Evolutionary conservation across 2,888 invertebrate genomes (phyloP), one percentile per base, ranked within the genome.

Genomic region (Drosophila formosana): DNA sequence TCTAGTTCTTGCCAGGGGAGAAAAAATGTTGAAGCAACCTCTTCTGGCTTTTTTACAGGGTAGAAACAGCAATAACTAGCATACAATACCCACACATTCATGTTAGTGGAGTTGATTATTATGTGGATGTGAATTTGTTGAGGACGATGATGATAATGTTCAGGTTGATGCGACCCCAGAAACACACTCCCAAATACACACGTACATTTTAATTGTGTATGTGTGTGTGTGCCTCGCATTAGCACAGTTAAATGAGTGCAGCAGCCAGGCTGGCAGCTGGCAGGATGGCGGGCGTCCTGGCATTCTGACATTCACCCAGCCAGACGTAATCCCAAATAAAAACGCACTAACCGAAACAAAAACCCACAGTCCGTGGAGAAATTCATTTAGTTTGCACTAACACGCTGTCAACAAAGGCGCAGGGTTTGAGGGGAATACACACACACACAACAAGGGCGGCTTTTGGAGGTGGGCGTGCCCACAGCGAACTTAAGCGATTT

Each of bases 381-480:
- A 89, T 90, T 89, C 90, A 90, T 90, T 90, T 90, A 90, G 89
- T 90, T 90, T 89, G 82, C 90, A 90, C 91, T 89, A 89, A 90
- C 91, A 90, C 90, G 90, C 87, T 88, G 83, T 76, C 85, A 87
- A 82, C 76, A 75, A 78, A 64, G 62, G 67, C 53, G 34, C 32
- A 9, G n/a, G 45, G 30, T 18, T 11, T 32, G 43, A 23, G 30
- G 8, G 34, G 57, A 26, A 34, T 26, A 47, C 47, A 58, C 28
- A 8, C 11, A 25, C 46, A 46, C 13, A 45, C 68, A 52, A 45
- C 32, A 39, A 13, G 53, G 37, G 32, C 25, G 55, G n/a, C 23
- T 25, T 55, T 62, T 23, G 46, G 34, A 18, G 55, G 63, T 60
- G 62, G 53, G 53, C 72, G 64, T 64, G 58, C 64, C 70, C 69